A percentile compares a stretch with the other conserved stretches of the same genome.
Evolutionary conservation across 2,113 vertebrate species (phyloP).

Genomic region (Indri indri): DNA sequence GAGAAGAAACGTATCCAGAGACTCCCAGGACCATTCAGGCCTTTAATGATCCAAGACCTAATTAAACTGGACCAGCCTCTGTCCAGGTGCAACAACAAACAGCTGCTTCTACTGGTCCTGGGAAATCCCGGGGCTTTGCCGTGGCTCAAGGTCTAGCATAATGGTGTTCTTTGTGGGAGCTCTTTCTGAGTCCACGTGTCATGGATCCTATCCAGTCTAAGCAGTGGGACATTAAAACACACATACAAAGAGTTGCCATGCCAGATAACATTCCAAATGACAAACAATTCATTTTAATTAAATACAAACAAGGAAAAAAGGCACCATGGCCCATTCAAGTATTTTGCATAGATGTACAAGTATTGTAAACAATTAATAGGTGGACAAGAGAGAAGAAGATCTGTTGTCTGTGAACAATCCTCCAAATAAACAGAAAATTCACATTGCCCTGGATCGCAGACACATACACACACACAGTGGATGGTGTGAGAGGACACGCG

Average conservation of each 20-base stretch:
- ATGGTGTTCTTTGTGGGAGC: background rate
- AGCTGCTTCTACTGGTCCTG: slow-evolving; percentile 66
- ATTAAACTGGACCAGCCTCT: background rate
- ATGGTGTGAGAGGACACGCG: background rate
- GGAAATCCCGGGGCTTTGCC: background rate
- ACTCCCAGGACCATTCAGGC: background rate
- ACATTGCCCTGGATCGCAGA: slow-evolving; percentile 68
- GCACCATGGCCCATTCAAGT: slow-evolving; percentile 88
- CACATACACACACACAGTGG: slow-evolving; percentile 11
- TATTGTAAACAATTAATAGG: slow-evolving; percentile 85
- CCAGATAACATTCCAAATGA: slow-evolving; percentile 59
- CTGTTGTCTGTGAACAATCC: slow-evolving; percentile 61
- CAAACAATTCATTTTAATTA: slow-evolving; percentile 83
- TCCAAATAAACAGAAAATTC: slow-evolving; percentile 71
- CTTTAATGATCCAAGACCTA: background rate
- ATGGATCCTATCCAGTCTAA: background rate
- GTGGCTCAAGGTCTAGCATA: background rate
- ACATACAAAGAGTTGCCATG: background rate
- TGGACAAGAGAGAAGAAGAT: slow-evolving; percentile 72
- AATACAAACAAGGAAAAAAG: slow-evolving; percentile 83
- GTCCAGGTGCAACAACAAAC: background rate
- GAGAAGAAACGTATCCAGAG: background rate
- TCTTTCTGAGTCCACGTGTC: background rate
- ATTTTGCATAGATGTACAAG: slow-evolving; percentile 87
- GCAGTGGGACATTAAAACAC: background rate